Evolutionary conservation across 92 coral and sea anemone genomes (phyloP).

Genomic region (Umimayanthus kanabou): DNA sequence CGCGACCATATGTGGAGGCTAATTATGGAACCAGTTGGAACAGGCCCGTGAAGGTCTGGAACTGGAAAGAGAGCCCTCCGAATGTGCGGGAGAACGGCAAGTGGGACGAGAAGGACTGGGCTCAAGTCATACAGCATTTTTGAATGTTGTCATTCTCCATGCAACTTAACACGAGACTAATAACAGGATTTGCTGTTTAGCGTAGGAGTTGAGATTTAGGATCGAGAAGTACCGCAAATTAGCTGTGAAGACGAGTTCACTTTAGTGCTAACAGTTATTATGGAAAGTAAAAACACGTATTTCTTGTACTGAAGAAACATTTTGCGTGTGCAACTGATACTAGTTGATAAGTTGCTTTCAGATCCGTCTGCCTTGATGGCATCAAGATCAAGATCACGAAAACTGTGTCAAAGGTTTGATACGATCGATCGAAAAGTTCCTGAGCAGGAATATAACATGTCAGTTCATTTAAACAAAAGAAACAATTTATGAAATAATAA

Average conservation of each 20-base stretch:
- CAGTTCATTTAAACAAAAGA: no score
- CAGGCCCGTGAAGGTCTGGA: slow-evolving; percentile 90
- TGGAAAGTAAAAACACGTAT: no score
- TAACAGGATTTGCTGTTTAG: neutral
- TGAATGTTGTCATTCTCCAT: slow-evolving; percentile 23
- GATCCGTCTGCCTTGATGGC: no score
- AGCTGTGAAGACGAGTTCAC: neutral
- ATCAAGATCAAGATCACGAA: no score
- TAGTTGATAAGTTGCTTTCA: no score
- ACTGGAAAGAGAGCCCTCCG: slow-evolving; percentile 98
- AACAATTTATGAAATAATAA: no score
- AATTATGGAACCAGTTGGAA: slow-evolving; percentile 90
- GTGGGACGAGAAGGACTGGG: slow-evolving; percentile 96
- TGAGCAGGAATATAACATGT: no score
- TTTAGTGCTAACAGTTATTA: neutral
- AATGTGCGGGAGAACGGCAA: slow-evolving; percentile 92
- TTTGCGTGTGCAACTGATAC: no score
- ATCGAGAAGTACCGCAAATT: neutral
- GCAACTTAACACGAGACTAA: neutral
- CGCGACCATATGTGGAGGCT: slow-evolving; percentile 88
- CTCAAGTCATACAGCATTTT: slow-evolving; percentile 85
- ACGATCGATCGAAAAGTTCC: no score
- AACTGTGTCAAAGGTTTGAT: no score
- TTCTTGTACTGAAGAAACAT: no score
- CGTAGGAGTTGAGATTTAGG: neutral